A percentile compares a stretch with the other conserved stretches of the same genome.
phyloP scores from a whole-genome alignment of 2,113 vertebrate genomes.

The Hyaena hyaena region DNA sequence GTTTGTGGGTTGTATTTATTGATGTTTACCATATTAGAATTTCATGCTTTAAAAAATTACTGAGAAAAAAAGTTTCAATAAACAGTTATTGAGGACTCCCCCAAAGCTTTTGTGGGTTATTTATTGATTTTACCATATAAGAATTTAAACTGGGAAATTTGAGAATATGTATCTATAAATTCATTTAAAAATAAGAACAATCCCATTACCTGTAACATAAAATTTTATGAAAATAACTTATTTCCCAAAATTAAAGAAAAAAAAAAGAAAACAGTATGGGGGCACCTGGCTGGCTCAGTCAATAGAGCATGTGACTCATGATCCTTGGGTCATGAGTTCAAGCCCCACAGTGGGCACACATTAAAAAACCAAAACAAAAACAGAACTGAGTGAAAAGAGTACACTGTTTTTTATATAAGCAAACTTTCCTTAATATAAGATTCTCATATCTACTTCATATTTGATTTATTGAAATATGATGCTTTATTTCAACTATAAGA shows the following conservation, averaged over 20 bases:
- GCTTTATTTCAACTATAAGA: background rate
- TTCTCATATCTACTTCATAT: background rate
- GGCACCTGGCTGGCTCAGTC: background rate
- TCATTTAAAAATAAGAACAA: background rate
- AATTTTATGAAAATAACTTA: background rate
- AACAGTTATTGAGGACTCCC: background rate
- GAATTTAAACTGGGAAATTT: background rate
- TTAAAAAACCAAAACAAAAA: background rate
- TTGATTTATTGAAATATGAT: background rate
- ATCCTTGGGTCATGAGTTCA: background rate
- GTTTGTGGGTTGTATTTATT: too few species aligned
- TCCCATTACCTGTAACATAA: background rate
- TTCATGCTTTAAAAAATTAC: background rate
- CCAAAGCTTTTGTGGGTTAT: background rate
- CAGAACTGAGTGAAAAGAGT: background rate
- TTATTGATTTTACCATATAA: background rate
- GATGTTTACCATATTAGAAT: too few species aligned
- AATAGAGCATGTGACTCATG: background rate
- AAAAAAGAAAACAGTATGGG: background rate
- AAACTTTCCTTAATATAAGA: constrained; percentile 26
- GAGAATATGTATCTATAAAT: background rate
- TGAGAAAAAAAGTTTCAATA: background rate
- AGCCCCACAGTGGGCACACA: background rate
- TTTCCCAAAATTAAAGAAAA: background rate
- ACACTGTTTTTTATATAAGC: background rate